phyloP scores from a whole-genome alignment of 2,888 invertebrate species.

The Deladenus siricidicola region DNA sequence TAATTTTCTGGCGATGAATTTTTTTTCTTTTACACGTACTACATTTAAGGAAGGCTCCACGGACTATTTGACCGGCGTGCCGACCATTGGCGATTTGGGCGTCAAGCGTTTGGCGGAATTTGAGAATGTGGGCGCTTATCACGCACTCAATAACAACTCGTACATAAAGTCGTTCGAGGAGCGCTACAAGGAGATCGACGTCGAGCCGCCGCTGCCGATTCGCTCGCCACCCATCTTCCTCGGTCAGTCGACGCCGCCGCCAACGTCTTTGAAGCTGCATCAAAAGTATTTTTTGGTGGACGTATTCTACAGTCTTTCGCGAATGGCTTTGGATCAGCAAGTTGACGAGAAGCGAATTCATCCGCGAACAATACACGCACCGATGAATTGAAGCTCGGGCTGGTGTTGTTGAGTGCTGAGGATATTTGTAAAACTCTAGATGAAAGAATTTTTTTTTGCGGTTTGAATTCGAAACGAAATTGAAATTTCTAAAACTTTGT shows the following conservation, averaged over 20 bases:
- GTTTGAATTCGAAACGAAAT: too few relatives aligned
- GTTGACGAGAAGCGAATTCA: background rate
- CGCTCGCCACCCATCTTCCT: slow-evolving; percentile 32
- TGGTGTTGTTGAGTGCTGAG: too few relatives aligned
- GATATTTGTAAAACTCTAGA: too few relatives aligned
- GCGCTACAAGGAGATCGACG: slow-evolving; percentile 10
- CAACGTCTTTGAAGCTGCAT: background rate
- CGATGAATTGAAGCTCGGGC: too few relatives aligned
- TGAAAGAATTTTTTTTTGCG: too few relatives aligned
- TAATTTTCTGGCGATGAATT: background rate
- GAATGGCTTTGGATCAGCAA: background rate
- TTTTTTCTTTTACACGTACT: background rate
- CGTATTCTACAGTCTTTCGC: background rate
- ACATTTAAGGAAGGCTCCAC: slow-evolving; percentile 54
- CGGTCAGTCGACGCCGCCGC: background rate
- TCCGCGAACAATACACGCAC: background rate
- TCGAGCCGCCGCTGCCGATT: slow-evolving; percentile 41
- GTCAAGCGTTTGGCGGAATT: slow-evolving; percentile 53
- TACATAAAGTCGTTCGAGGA: slow-evolving; percentile 47
- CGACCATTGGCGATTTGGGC: slow-evolving; percentile 56
- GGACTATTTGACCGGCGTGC: slow-evolving; percentile 52
- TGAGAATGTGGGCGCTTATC: slow-evolving; percentile 48
- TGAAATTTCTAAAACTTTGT: too few relatives aligned
- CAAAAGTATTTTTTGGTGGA: background rate
- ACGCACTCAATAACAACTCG: slow-evolving; percentile 36